Percentiles rank a stretch among this genome's conserved stretches.
Evolutionary conservation across 2,797 vertebrate species (phyloP).

Genomic region (Esox masquinongy): DNA sequence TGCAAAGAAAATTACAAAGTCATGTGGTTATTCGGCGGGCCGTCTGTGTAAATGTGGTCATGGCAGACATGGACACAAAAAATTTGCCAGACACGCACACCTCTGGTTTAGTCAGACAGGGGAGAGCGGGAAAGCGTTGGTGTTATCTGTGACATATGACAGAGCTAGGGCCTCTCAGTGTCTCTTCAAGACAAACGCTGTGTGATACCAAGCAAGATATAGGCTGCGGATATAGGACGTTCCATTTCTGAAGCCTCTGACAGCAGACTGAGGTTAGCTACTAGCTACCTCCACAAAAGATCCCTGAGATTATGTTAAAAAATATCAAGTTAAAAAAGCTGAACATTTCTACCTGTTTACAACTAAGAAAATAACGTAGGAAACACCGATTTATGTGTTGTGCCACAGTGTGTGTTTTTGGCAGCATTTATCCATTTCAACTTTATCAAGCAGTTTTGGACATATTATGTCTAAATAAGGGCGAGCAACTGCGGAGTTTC

Average conservation of each 20-base stretch:
- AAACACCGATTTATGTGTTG: background rate
- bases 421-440: background rate
- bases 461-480: background rate
- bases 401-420: background rate
- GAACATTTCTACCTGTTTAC: too few relatives aligned
- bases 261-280: background rate
- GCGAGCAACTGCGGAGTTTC: conserved; percentile 24
- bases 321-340: too few relatives aligned
- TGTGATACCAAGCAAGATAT: background rate
- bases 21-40: too few relatives aligned
- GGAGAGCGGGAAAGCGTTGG: conserved; percentile 3
- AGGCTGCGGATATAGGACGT: background rate
- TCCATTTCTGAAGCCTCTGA: background rate
- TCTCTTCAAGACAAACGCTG: background rate
- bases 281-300: background rate
- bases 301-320: background rate
- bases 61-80: too few relatives aligned
- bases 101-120: conserved; percentile 30
- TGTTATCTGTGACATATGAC: background rate
- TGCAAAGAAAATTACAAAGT: too few relatives aligned
- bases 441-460: background rate
- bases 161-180: background rate
- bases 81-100: background rate
- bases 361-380: too few relatives aligned
- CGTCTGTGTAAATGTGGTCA: too few relatives aligned